A percentile compares a stretch with the other conserved stretches of the same genome.
Evolutionary conservation across 1,140 invertebrate genomes (phyloP).

Genomic region (Semibalanus balanoides): DNA sequence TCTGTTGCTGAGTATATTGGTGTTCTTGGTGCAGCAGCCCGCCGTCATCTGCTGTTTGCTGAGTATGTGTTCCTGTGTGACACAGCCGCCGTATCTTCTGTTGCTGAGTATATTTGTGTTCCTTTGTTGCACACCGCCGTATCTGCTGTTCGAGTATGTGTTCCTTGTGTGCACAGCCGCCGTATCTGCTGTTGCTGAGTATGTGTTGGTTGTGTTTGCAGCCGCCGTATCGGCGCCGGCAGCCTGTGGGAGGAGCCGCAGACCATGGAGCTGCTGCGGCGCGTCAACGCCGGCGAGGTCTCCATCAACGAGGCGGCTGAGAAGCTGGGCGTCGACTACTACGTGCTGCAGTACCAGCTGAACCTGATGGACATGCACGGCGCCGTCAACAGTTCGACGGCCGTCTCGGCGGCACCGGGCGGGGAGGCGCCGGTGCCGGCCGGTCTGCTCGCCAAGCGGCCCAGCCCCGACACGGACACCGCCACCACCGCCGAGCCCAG

Average conservation of each 20-base stretch:
- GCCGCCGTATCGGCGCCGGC: neutral
- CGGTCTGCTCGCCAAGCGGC: neutral
- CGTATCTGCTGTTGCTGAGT: too few species aligned
- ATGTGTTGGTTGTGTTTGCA: too few species aligned
- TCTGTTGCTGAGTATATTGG: too few species aligned
- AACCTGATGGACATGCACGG: conserved; percentile 3
- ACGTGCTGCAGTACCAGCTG: conserved; percentile 4
- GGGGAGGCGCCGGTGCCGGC: too few species aligned
- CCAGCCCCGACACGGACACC: neutral
- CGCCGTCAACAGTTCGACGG: neutral
- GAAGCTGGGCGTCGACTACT: conserved; percentile 19
- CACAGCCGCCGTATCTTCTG: too few species aligned
- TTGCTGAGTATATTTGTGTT: too few species aligned
- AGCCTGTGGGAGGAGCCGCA: conserved; percentile 21
- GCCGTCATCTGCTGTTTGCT: too few species aligned
- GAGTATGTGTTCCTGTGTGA: too few species aligned
- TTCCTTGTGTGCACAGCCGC: neutral
- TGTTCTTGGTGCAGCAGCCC: too few species aligned
- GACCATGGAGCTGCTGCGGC: conserved; percentile 18
- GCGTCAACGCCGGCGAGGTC: conserved; percentile 19
- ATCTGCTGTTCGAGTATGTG: neutral
- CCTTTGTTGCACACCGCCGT: too few species aligned
- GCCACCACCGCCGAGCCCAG: neutral
- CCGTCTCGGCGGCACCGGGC: too few species aligned
- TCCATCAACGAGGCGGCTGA: conserved; percentile 20